Evolutionary conservation across 2,888 invertebrate genomes (phyloP), one percentile per base, ranked within the genome.

Genomic region (Spilosoma lubricipeda): DNA sequence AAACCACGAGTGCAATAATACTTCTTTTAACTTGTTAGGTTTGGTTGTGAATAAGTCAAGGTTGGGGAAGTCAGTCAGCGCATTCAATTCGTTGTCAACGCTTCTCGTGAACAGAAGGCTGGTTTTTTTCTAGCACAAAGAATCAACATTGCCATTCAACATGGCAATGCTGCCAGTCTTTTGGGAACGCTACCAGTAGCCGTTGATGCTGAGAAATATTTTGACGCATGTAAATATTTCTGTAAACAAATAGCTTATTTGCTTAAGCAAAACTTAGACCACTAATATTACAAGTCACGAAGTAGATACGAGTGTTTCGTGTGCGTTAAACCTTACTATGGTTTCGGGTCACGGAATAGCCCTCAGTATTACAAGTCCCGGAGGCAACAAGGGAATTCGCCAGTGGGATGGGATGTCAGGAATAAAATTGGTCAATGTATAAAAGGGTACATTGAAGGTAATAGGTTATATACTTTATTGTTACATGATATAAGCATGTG

Each of bases 361-460:
- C 73, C 67, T 71, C 64, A 70, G 70, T 70, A 64, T 67, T 73
- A 76, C 72, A 76, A 36, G 70, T 70, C 76, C 73, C 73, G 30
- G 64, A 48, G 72, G 4, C 63, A 69, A 33, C 65, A 64, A 64
- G 70, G 56, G 75, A 72, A 75, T 72, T 72, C 71, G 27, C 71
- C 67, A 66, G n/a, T 33, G 76, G 56, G 56, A 66, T 70, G n/a
- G 67, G 30, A 70, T 70, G 73, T 73, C 76, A 76, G 36, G 76
- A 73, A 73, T 73, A 76, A 76, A 76, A 76, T 73, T 73, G 76
- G 67, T 70, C 67, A 67, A 76, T 73, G 73, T 73, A 73, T 73
- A 76, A 76, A 75, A 73, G 76, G 73, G 72, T 76, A 73, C 70
- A 76, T 73, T 48, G 72, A 45, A 48, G 72, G 70, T 76, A 70